Conservation (phyloP, 2,888 invertebrate species). For the Xestia c-nigrum region DNA sequence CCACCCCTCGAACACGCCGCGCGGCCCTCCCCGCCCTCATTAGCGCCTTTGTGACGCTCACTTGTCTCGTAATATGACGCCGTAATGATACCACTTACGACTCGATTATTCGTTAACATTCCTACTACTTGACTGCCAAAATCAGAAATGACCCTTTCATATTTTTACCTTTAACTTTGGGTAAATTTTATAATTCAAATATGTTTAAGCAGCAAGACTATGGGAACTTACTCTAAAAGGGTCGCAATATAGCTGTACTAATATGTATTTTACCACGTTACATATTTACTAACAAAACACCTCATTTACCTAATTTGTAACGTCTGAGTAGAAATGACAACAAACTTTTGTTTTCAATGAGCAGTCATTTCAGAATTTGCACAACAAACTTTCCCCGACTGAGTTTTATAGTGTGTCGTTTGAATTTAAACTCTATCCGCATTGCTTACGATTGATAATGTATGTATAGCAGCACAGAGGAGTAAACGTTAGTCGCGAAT, state of each 20-base stretch:
- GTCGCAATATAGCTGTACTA: background rate
- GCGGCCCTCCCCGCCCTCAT: constrained; percentile 83
- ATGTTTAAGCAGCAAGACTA: background rate
- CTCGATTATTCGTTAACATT: constrained; percentile 79
- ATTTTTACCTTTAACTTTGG: background rate
- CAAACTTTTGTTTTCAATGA: constrained; percentile 68
- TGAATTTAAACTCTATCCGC: constrained; percentile 77
- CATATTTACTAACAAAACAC: constrained; percentile 18
- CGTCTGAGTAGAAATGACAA: constrained; percentile 55
- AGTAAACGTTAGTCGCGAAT: constrained; percentile 70
- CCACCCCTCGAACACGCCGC: constrained; percentile 56
- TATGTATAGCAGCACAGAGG: constrained; percentile 67
- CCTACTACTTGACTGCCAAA: constrained; percentile 54
- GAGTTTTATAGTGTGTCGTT: constrained; percentile 54
- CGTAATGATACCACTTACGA: constrained; percentile 87
- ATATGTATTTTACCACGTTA: background rate
- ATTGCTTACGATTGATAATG: constrained; percentile 79
- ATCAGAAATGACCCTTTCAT: constrained; percentile 31
- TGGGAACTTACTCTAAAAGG: background rate
- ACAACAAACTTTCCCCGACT: constrained; percentile 63
- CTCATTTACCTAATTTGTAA: constrained; percentile 41
- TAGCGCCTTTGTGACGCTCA: constrained; percentile 89
- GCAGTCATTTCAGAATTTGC: constrained; percentile 62
- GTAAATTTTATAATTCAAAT: constrained; percentile 10
- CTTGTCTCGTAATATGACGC: constrained; percentile 88